These are phyloP conservation scores for Lepidurus apus DNA, from an alignment of 1,140 invertebrate genomes.

Conservation along the genomic window DNA sequence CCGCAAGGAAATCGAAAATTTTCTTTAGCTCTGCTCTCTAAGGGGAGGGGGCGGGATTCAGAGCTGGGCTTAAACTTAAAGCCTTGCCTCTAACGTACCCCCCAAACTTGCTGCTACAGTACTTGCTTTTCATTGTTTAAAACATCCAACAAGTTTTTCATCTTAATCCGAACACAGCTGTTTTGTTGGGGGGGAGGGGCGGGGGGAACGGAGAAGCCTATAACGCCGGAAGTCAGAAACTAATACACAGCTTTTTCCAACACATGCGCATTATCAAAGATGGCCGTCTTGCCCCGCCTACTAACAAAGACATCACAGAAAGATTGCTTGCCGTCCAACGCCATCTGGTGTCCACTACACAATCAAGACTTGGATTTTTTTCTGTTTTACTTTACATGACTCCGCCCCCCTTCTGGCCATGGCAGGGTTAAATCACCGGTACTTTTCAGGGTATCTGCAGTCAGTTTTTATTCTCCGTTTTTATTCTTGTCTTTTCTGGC, in stretches of 20 bases:
- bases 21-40: not conserved
- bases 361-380: not conserved
- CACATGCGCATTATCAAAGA: not conserved
- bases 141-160: not conserved
- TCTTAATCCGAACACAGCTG: not conserved
- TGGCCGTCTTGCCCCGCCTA: not conserved
- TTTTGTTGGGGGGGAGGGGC: not conserved
- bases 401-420: not conserved
- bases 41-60: not conserved
- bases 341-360: not conserved
- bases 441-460: not conserved
- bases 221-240: not conserved
- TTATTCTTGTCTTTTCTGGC: not conserved
- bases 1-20: not conserved
- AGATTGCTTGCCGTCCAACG: not conserved
- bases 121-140: not conserved
- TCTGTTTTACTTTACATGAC: not conserved
- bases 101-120: not conserved
- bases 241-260: conserved; percentile 11
- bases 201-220: not conserved
- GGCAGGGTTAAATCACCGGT: conserved; percentile 13
- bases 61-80: not conserved
- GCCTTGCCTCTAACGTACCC: not conserved
- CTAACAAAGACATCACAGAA: conserved; percentile 18
- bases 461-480: not conserved